Conservation (phyloP, 2,888 invertebrate species). For the Magallana nippona region DNA sequence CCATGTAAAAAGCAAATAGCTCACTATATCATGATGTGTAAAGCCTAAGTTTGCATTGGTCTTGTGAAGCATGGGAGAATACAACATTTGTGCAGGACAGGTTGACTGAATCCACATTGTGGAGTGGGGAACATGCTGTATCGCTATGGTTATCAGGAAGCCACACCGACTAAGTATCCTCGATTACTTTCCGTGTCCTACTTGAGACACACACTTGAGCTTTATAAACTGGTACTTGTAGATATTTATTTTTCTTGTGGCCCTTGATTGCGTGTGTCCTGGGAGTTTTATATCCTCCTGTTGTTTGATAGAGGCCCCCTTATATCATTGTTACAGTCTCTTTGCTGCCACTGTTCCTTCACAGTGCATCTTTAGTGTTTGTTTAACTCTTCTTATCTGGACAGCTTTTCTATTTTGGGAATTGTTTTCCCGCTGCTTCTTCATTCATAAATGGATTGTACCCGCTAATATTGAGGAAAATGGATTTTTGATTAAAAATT, state of each 20-base stretch:
- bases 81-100: constrained; percentile 27
- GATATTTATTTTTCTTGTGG: constrained; percentile 26
- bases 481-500: not conserved
- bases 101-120: constrained; percentile 7
- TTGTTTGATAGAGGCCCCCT: constrained; percentile 29
- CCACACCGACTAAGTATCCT: constrained; percentile 15
- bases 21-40: too few relatives aligned
- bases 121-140: constrained; percentile 8
- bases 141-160: constrained; percentile 19
- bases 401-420: constrained; percentile 4
- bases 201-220: constrained; percentile 27
- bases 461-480: constrained; percentile 7
- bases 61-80: not conserved
- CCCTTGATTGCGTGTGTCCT: constrained; percentile 22
- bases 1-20: too few relatives aligned
- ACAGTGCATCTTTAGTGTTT: not conserved
- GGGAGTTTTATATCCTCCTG: constrained; percentile 18
- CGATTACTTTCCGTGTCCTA: constrained; percentile 24
- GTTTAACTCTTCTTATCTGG: not conserved
- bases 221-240: constrained; percentile 33
- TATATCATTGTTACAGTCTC: constrained; percentile 16
- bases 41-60: too few relatives aligned
- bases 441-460: constrained; percentile 4
- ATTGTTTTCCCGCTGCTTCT: not conserved
- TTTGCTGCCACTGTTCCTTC: not conserved